A percentile compares a stretch with the other conserved stretches of the same genome.
Evolutionary conservation across 2,888 invertebrate species (phyloP).

Genomic region (Bellardia bayeri): DNA sequence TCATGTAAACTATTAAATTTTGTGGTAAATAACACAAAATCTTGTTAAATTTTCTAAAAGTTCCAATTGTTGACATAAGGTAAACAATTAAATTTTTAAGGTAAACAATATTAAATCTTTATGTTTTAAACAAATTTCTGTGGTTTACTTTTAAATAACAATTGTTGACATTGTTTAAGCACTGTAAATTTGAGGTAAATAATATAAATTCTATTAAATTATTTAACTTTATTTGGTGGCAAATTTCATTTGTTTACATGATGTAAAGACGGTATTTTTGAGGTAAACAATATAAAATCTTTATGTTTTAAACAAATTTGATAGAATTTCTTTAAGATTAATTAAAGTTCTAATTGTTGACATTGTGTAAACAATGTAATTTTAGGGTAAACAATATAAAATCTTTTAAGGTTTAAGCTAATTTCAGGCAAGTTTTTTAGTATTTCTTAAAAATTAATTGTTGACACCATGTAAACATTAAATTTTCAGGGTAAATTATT

Average conservation of each 20-base stretch:
- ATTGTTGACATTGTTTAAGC: no score
- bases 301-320: no score
- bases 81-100: neutral
- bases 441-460: neutral
- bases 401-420: no score
- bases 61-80: neutral
- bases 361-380: neutral
- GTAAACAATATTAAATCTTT: neutral
- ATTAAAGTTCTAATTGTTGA: neutral
- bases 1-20: no score
- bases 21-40: no score
- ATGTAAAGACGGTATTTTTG: neutral
- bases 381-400: neutral
- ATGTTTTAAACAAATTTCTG: neutral
- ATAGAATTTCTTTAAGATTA: neutral
- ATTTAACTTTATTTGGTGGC: no score
- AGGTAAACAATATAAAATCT: no score
- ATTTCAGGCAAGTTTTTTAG: no score
- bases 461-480: neutral
- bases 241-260: neutral
- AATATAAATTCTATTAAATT: no score
- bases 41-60: no score
- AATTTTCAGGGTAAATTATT: neutral
- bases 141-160: no score
- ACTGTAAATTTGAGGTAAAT: no score